Percentiles rank a stretch among this genome's conserved stretches.
phyloP scores from a whole-genome alignment of 2,113 vertebrate species.

The Melanerpes aurifrons region DNA sequence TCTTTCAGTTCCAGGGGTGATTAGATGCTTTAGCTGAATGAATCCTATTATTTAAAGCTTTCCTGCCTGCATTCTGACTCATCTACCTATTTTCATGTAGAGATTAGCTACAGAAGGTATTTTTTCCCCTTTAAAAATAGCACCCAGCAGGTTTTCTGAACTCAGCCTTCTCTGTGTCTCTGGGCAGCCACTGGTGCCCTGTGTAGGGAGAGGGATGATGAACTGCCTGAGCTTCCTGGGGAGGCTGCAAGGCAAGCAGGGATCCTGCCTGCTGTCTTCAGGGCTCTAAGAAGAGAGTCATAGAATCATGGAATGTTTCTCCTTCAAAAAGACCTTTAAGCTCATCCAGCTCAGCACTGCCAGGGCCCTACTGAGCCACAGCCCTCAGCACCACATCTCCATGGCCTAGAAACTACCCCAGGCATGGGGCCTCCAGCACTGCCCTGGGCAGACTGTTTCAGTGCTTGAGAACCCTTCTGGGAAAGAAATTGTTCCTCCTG shows the following conservation, averaged over 20 bases:
- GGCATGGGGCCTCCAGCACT: no score
- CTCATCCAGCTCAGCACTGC: no score
- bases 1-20: conserved; percentile 43
- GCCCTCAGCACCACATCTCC: no score
- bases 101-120: neutral
- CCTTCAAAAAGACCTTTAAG: no score
- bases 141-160: neutral
- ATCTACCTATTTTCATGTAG: neutral
- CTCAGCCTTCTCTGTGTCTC: neutral
- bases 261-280: neutral
- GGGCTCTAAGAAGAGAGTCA: neutral
- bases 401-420: no score
- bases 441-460: no score
- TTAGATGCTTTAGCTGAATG: conserved; percentile 35
- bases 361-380: no score
- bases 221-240: neutral
- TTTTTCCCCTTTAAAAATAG: conserved; percentile 9
- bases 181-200: neutral
- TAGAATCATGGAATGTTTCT: no score
- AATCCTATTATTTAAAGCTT: conserved; percentile 56
- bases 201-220: neutral
- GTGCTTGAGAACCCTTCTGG: no score
- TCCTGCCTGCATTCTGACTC: conserved; percentile 13
- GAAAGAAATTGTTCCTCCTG: no score
- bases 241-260: neutral